Base-by-base conservation (phyloP, 2,888 invertebrate genomes). In the Troilus luridus region DNA sequence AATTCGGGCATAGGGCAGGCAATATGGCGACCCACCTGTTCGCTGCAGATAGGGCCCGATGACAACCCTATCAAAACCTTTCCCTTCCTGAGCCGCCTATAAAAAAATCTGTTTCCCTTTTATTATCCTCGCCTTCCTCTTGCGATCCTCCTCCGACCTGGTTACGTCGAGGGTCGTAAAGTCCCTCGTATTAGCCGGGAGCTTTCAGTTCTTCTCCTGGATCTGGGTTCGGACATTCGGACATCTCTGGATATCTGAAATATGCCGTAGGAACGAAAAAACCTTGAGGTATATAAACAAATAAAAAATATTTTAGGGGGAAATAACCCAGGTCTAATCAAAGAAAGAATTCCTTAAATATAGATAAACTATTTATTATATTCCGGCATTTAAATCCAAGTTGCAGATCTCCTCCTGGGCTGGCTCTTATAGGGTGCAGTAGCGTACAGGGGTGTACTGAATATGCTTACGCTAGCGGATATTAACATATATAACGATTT, bases 1-100 rank as follows among this genome's bases (percentile, higher is more conserved):
- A 90, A 91, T 91, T 91, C 54, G 59, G 19, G 62, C 60, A 14
- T 27, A 88, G 77, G 90, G 91, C 91, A 72, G 90, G 90, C 92
- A 92, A 92, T 92, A 92, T 92, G 92, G 90, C 91, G 91, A 91
- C 91, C 92, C 92, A 92, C 92, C 92, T 92, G 92, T 92, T 92
- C 92, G 60, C 88, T 62, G 41, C 88, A 77, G 92, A 92, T 92
- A 92, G 91, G 88, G 67, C 56, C 72, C 72, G 64, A 17, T 90
- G 92, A 92, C 92, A 92, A 92, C 92, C 92, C 92, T 91, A 92
- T 92, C 92, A 92, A 92, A 92, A 92, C 90, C 92, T 81, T 62
- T 27, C 88, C 41, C 62, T 60, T 64, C 85, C 21, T 85, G 27
- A 62, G 62, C 27, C 27, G 21, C 21, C 60, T 88, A 92, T 92